phyloP scores from a whole-genome alignment of 2,113 vertebrate genomes.

The Pimephales promelas region DNA sequence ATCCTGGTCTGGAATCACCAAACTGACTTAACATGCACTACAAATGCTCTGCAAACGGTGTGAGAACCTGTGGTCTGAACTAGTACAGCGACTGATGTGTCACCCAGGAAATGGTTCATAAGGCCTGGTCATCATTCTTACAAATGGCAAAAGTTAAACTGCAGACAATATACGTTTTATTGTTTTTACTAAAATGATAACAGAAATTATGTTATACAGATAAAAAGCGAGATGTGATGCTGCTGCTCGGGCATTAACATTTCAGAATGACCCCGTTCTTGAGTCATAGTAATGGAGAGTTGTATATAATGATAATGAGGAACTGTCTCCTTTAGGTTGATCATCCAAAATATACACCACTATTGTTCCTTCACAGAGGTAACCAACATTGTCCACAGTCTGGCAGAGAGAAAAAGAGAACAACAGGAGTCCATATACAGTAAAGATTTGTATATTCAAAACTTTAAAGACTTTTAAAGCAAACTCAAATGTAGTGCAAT shows the following conservation, averaged over 20 bases:
- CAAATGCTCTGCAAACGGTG: background rate
- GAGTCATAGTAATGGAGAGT: background rate
- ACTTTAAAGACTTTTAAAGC: background rate
- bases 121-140: background rate
- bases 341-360: constrained; percentile 24
- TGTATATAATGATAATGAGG: background rate
- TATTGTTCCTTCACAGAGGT: constrained; percentile 37
- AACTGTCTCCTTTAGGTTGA: background rate
- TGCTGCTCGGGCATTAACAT: background rate
- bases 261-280: background rate
- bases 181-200: background rate
- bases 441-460: background rate
- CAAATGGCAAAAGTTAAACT: background rate
- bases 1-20: too few relatives aligned
- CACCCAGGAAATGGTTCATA: background rate
- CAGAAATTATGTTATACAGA: background rate
- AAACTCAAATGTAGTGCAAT: background rate
- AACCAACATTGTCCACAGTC: constrained; percentile 22
- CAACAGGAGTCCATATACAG: background rate
- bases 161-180: background rate
- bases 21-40: background rate
- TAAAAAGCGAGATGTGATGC: background rate
- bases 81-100: background rate
- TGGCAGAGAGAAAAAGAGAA: background rate
- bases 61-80: too few relatives aligned